Base-by-base conservation (phyloP, 2,888 invertebrate species). In the Rotaria macrura region DNA sequence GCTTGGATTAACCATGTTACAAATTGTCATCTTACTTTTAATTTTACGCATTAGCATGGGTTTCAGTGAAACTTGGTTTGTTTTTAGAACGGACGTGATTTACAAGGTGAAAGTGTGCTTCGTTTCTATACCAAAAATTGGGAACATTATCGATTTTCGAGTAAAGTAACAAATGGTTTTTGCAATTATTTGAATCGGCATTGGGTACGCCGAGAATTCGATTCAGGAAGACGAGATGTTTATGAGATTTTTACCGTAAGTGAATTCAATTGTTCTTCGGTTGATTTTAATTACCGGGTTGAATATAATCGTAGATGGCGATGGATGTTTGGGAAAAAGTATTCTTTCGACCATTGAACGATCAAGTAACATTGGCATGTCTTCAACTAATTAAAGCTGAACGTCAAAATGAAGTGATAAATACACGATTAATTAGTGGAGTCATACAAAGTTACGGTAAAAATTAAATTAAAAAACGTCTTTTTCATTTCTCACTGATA, bases 131-230 rank as follows among this genome's bases (percentile, higher is more conserved):
- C 84, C 3, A 79, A 72, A 43, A 84, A 97, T 89, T 99, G 99
- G 99, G 96, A 96, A 90, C 95, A 96, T 89, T 99, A 97, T 91
- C 96, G 96, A 91, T 97, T 98, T 92, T 96, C 96, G 86, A 96
- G 96, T 88, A 95, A 96, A 90, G 98, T 98, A 12, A 93, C 98
- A 55, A 96, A 99, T 92, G 98, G 98, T 0, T 96, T 98, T 85
- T 98, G 97, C 92, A 94, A 96, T 0, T 99, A 99, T 92, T 93
- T 99, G 83, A 99, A 99, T 92, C 90, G 99, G 88, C 98, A 99
- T 91, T 99, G 99, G 99, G 99, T 99, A 9, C 94, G 96, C 88
- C 93, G 99, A 87, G 98, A 99, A 91, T 96, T 96, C 90, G 99
- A 99, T 90, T 99, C 99, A 91, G 98, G 98, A 0, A 93, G 96